Conservation (phyloP, 2,888 invertebrate species). For the Saturnia japonica region DNA sequence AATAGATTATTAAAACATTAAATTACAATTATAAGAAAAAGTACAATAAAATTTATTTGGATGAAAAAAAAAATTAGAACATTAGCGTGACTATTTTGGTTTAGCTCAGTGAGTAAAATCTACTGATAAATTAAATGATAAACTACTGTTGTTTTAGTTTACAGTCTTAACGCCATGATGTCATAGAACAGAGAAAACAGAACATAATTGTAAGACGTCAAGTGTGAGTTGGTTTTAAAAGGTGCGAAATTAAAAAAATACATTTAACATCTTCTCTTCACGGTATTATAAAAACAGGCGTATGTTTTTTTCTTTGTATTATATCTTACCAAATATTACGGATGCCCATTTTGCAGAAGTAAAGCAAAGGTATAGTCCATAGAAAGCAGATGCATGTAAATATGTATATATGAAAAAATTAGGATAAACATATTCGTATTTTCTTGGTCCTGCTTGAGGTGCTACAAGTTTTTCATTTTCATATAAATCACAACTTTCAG, state of each 20-base stretch:
- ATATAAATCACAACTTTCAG: not conserved
- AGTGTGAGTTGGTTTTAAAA: no score
- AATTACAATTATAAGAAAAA: no score
- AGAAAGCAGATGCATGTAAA: constrained; percentile 36
- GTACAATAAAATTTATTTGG: not conserved
- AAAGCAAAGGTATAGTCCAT: constrained; percentile 39
- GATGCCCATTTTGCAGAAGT: constrained; percentile 35
- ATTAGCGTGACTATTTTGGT: not conserved
- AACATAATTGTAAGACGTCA: no score
- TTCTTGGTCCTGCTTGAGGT: constrained; percentile 32
- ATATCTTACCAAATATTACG: constrained; percentile 32
- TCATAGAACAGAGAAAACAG: no score
- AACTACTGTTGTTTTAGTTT: no score
- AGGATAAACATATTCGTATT: constrained; percentile 34
- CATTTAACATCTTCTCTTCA: no score
- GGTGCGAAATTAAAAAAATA: no score
- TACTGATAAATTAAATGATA: no score
- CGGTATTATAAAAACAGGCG: no score
- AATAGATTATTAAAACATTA: no score
- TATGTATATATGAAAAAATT: constrained; percentile 34
- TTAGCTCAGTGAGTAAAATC: not conserved
- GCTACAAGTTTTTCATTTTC: constrained; percentile 21
- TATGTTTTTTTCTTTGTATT: not conserved
- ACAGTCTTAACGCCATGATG: no score
- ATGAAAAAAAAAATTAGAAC: no score